Conservation (phyloP, 2,888 invertebrate species). For the Tethea ocularis region DNA sequence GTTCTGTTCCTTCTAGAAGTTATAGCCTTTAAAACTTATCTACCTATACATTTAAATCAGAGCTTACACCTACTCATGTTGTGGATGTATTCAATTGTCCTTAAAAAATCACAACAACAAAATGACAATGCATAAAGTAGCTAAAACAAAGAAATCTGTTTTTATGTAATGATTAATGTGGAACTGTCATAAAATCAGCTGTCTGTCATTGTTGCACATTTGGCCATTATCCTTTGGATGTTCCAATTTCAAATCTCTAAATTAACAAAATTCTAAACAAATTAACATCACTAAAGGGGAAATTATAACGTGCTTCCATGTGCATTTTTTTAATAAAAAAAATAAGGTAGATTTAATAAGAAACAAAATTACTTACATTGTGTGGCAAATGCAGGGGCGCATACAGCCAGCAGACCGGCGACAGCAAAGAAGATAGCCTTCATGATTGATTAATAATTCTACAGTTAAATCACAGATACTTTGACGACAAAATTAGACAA, state of each 20-base stretch:
- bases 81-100: too few species aligned
- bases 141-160: not conserved
- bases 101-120: too few species aligned
- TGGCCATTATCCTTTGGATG: not conserved
- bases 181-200: not conserved
- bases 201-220: not conserved
- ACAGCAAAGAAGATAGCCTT: slow-evolving; percentile 81
- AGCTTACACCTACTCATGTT: too few species aligned
- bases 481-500: slow-evolving; percentile 60
- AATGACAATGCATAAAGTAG: not conserved
- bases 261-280: not conserved
- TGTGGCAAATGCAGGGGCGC: slow-evolving; percentile 79
- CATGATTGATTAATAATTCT: slow-evolving; percentile 68
- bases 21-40: too few species aligned
- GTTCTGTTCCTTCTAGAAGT: too few species aligned
- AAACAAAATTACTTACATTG: slow-evolving; percentile 86
- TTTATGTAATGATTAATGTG: not conserved
- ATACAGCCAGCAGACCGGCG: slow-evolving; percentile 75
- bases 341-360: slow-evolving; percentile 14
- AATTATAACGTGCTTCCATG: slow-evolving; percentile 5
- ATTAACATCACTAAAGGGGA: not conserved
- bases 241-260: not conserved
- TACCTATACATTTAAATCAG: too few species aligned
- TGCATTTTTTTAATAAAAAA: not conserved
- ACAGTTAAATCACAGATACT: slow-evolving; percentile 78